Conservation (phyloP, 2,113 vertebrate species). For the Rostratula benghalensis region DNA sequence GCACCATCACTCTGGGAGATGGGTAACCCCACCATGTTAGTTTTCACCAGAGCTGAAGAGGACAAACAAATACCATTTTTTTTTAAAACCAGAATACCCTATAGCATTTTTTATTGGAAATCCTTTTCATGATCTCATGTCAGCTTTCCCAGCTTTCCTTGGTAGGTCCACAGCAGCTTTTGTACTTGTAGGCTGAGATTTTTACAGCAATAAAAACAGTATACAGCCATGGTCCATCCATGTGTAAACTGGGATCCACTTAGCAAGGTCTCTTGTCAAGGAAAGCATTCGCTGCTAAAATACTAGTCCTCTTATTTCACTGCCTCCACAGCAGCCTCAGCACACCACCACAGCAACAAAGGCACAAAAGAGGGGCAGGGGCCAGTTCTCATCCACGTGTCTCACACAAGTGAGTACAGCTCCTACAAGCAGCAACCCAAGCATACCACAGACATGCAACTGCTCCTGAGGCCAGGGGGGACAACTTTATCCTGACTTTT, state of each 20-base stretch:
- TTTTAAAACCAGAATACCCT: background rate
- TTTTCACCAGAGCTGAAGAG: background rate
- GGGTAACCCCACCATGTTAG: background rate
- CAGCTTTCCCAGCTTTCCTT: background rate
- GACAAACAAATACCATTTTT: background rate
- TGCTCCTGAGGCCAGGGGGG: background rate
- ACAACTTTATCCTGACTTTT: background rate
- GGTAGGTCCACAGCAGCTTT: background rate
- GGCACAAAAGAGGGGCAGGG: background rate
- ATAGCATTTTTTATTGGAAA: background rate
- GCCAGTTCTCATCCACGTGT: rapidly evolving
- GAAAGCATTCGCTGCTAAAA: background rate
- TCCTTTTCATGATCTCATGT: background rate
- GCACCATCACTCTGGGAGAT: background rate
- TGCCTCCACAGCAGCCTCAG: background rate
- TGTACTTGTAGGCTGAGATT: background rate
- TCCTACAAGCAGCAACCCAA: background rate
- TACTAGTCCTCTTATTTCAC: background rate
- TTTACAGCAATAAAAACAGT: background rate
- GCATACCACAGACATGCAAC: background rate
- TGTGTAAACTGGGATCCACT: background rate
- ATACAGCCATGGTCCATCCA: too few relatives aligned
- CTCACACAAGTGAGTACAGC: background rate
- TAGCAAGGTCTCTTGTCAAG: background rate
- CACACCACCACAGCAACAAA: background rate